Evolutionary conservation across 2,888 invertebrate genomes (phyloP).

Genomic region (Serrognathus titanus): DNA sequence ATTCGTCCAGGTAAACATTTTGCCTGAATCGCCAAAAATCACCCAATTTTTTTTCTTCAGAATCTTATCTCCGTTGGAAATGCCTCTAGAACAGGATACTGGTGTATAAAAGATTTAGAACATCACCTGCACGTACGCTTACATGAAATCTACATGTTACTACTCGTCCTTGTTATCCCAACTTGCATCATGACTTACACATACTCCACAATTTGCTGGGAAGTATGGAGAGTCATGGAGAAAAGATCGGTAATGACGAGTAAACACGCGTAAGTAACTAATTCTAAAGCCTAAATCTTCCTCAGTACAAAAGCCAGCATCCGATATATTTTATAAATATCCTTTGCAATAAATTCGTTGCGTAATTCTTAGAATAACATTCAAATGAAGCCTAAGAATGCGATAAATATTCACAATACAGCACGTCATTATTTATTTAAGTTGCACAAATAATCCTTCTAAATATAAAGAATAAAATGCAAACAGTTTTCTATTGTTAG

Average conservation of each 20-base stretch:
- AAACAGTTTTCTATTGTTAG: too few species aligned
- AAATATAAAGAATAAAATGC: too few species aligned
- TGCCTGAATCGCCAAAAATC: background rate
- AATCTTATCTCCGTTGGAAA: slow-evolving; percentile 38
- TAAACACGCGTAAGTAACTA: slow-evolving; percentile 48
- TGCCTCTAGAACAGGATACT: slow-evolving; percentile 47
- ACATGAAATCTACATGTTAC: slow-evolving; percentile 63
- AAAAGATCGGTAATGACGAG: slow-evolving; percentile 58
- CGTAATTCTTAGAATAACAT: background rate
- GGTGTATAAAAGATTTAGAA: slow-evolving; percentile 59
- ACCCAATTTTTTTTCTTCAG: slow-evolving; percentile 28
- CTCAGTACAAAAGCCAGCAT: too few species aligned
- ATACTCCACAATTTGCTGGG: slow-evolving; percentile 62
- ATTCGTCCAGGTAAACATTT: slow-evolving; percentile 55
- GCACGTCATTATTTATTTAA: too few species aligned
- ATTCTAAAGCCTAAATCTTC: background rate
- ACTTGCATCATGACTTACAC: slow-evolving; percentile 63
- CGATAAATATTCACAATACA: too few species aligned
- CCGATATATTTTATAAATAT: slow-evolving; percentile 3
- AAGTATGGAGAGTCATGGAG: slow-evolving; percentile 62
- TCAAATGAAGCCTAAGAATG: too few species aligned
- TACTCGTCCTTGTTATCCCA: slow-evolving; percentile 60
- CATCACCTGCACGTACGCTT: slow-evolving; percentile 48
- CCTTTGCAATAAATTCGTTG: background rate
- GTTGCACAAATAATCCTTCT: too few species aligned